Base-by-base conservation (phyloP, 2,113 vertebrate genomes). In the Spermophilus dauricus region DNA sequence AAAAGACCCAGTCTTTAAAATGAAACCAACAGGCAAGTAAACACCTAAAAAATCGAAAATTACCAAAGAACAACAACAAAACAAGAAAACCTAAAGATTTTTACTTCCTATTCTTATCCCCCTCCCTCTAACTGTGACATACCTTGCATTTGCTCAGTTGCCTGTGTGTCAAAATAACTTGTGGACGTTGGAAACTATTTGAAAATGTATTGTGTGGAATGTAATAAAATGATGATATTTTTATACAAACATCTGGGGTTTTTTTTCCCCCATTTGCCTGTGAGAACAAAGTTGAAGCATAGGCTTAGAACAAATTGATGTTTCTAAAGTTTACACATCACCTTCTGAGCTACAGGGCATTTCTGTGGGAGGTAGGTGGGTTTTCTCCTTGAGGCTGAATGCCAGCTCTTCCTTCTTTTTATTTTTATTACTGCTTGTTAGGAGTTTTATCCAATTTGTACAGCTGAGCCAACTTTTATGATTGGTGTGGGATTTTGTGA, bases 201-300 rank as follows among this genome's bases (percentile, higher is more conserved):
- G 99, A 99, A 99, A 99, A 99, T 99, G 99, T 99, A 99, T 99
- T 99, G 99, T 99, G 98, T 99, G 99, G 99, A 99, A 99, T 99
- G 99, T 99, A 99, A 99, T 99, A 99, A 99, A 99, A 99, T 99
- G 99, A 99, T 99, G 96, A 99, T 99, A 99, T 99, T 99, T 99
- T 99, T 99, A 98, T 99, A 99, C 98, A 98, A 99, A 99, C 98
- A 99, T 98, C 98, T 99, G 97, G 98, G 95, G 37, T 97, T 86
- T 98, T 98, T 98, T 97, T 98, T 97, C 18, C 8, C 37, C 63
- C 53, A 97, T 98, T 98, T 98, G 97, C 93, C 96, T 97, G 45
- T 14, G 70, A 98, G 96, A 98, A 98, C 2, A 18, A 86, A 98
- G 72, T 96, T 65, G 90, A 95, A 72, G 51, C 51, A 61, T 53